Evolutionary conservation across 2,888 invertebrate genomes (phyloP).

Genomic region (Acronicta alni): DNA sequence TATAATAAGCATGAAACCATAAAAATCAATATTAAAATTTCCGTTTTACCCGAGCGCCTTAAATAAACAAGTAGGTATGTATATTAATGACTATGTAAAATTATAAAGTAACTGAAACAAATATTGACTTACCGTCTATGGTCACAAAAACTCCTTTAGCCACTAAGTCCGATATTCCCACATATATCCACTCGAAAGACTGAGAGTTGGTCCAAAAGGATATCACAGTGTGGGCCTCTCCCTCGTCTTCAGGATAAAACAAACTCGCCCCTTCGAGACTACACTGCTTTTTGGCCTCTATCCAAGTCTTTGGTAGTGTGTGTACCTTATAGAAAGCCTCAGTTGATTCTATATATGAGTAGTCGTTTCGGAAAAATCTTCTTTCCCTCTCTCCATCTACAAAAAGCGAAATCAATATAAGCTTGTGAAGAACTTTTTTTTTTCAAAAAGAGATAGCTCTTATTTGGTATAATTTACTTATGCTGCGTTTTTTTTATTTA

Average conservation of each 20-base stretch:
- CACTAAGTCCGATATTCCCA: conserved; percentile 69
- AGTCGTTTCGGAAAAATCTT: conserved; percentile 77
- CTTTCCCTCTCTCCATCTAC: conserved; percentile 69
- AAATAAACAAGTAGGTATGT: no score
- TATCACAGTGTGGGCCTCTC: conserved; percentile 65
- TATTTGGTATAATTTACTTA: no score
- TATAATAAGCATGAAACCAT: no score
- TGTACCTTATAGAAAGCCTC: conserved; percentile 78
- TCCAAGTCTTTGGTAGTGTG: conserved; percentile 69
- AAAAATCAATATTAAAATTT: no score
- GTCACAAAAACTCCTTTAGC: conserved; percentile 73
- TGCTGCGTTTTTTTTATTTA: no score
- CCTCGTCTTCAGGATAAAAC: conserved; percentile 71
- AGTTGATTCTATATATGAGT: conserved; percentile 66
- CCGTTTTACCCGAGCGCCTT: no score
- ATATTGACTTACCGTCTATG: conserved; percentile 56
- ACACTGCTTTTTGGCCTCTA: conserved; percentile 69
- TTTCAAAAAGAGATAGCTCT: no score
- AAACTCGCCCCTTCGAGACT: conserved; percentile 71
- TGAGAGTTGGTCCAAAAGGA: conserved; percentile 62
- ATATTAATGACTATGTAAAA: no score
- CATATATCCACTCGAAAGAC: conserved; percentile 49
- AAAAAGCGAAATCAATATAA: conserved; percentile 15
- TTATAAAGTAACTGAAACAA: no score
- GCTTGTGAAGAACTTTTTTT: no score